Percentiles rank a stretch among this genome's conserved stretches.
Evolutionary conservation across 2,888 invertebrate genomes (phyloP).

Genomic region (Halictus ligatus): DNA sequence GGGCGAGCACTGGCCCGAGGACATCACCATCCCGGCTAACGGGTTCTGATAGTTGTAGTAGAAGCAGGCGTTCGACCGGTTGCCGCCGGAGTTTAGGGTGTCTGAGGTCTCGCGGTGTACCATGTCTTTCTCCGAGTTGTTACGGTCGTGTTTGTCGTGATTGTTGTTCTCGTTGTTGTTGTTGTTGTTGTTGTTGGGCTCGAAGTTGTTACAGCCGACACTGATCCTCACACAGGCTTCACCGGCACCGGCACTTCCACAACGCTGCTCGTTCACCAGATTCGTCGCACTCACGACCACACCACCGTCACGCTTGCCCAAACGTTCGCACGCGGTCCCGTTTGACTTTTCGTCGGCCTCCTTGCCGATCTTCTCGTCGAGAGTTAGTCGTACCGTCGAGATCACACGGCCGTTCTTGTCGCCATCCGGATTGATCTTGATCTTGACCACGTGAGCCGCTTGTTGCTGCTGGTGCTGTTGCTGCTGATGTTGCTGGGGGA

Average conservation of each 20-base stretch:
- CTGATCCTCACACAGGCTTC: constrained; percentile 87
- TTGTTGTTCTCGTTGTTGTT: constrained; percentile 51
- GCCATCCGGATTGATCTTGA: constrained; percentile 88
- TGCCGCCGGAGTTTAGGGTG: constrained; percentile 72
- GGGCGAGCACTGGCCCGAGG: constrained; percentile 93
- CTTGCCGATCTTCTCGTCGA: constrained; percentile 67
- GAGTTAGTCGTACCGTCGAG: constrained; percentile 77
- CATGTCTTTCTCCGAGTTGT: constrained; percentile 73
- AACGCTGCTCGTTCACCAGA: constrained; percentile 68
- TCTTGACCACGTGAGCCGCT: constrained; percentile 88
- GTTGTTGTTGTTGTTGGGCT: constrained; percentile 42
- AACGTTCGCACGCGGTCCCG: constrained; percentile 64
- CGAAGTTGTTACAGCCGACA: constrained; percentile 80
- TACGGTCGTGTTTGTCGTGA: constrained; percentile 46
- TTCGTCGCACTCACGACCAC: constrained; percentile 73
- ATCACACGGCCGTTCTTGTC: constrained; percentile 83
- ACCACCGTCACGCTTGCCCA: constrained; percentile 67
- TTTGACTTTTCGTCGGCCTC: constrained; percentile 56
- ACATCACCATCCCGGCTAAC: constrained; percentile 87
- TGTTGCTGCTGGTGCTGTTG: constrained; percentile 69
- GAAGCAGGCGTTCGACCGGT: constrained; percentile 85
- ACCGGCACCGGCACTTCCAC: constrained; percentile 74
- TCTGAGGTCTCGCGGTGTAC: constrained; percentile 81
- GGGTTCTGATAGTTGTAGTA: constrained; percentile 87
- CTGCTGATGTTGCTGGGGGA: constrained; percentile 59